These are phyloP conservation scores for Mormyrus hasselquistii DNA, from an alignment of 2,797 vertebrate genomes.

Conservation along the genomic window DNA sequence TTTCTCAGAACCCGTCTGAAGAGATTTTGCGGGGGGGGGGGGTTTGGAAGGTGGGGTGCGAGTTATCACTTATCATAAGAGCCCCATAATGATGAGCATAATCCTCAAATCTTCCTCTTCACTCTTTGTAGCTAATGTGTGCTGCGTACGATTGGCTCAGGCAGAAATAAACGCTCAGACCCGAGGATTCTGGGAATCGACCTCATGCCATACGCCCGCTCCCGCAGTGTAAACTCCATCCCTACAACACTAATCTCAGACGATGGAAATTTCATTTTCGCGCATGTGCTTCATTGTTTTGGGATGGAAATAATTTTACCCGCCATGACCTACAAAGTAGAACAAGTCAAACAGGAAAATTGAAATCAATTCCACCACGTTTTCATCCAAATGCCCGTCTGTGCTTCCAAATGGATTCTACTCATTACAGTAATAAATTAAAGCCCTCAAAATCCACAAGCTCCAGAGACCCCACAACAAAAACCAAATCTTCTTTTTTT, in stretches of 20 bases:
- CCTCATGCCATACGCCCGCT: neutral
- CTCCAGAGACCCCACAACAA: neutral
- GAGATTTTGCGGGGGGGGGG: constrained; percentile 20
- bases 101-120: constrained; percentile 24
- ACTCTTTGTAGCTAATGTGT: constrained; percentile 17
- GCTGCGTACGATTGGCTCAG: neutral
- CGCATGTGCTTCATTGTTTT: neutral
- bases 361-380: neutral
- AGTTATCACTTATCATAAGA: constrained; percentile 43
- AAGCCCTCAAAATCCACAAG: constrained; percentile 4
- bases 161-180: constrained; percentile 4
- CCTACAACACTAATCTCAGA: neutral
- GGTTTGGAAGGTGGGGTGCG: constrained; percentile 20
- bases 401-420: constrained; percentile 13
- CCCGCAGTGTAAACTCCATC: neutral
- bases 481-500: constrained; percentile 6
- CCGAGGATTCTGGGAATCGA: neutral
- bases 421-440: constrained; percentile 18
- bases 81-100: constrained; percentile 37
- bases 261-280: neutral
- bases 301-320: neutral
- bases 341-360: constrained; percentile 3
- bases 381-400: neutral
- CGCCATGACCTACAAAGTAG: neutral
- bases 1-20: constrained; percentile 41